phyloP scores from a whole-genome alignment of 2,797 vertebrate genomes.

The Schizopygopsis malacanthus region DNA sequence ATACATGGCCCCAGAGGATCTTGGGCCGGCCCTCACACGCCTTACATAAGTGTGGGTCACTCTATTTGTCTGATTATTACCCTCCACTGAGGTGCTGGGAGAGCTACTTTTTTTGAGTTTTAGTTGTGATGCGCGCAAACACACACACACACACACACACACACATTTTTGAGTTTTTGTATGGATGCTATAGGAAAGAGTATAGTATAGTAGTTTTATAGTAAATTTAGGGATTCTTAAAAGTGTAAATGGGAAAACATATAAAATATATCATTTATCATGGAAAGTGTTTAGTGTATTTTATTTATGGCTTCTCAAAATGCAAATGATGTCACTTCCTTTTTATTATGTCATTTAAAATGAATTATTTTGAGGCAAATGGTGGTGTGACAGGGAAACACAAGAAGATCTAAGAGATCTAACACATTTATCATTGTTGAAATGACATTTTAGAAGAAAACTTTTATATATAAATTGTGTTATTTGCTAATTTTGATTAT shows the following conservation, averaged over 20 bases:
- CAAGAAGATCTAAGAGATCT: neutral
- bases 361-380: neutral
- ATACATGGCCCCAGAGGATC: conserved; percentile 50
- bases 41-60: conserved; percentile 41
- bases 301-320: neutral
- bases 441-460: neutral
- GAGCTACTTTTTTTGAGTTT: no score
- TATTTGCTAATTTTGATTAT: neutral
- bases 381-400: neutral
- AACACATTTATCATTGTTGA: neutral
- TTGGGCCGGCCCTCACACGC: neutral
- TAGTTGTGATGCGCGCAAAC: neutral
- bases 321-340: neutral
- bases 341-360: neutral
- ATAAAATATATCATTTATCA: neutral
- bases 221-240: neutral
- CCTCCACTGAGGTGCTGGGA: neutral
- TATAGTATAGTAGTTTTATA: neutral
- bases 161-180: neutral
- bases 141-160: no score
- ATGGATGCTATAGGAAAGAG: neutral
- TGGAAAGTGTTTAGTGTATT: neutral
- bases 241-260: neutral
- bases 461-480: neutral
- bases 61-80: conserved; percentile 26